These are phyloP conservation scores for Sander vitreus DNA, from an alignment of 2,113 vertebrate genomes.

Conservation along the genomic window DNA sequence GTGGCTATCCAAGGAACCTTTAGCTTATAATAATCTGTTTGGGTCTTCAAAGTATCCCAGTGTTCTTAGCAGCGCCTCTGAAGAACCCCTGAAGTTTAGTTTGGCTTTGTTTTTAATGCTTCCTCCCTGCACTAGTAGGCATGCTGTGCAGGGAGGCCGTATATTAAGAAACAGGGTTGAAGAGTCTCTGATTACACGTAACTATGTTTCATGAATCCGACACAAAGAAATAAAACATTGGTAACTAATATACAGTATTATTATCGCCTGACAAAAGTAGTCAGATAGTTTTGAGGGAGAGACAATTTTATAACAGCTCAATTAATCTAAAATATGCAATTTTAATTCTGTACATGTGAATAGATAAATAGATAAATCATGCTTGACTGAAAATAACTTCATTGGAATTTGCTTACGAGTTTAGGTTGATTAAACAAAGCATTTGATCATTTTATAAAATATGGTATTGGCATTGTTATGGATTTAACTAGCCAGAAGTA, in stretches of 20 bases:
- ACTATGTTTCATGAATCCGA: neutral
- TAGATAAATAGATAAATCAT: neutral
- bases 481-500: neutral
- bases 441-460: too few species aligned
- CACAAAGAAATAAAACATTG: neutral
- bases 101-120: neutral
- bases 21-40: neutral
- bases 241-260: neutral
- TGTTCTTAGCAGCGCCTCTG: neutral
- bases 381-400: neutral
- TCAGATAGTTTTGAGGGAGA: neutral
- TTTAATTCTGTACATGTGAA: neutral
- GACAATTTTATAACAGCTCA: neutral
- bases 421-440: too few species aligned
- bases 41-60: neutral
- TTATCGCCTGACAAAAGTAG: neutral
- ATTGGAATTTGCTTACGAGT: neutral
- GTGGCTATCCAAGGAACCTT: neutral
- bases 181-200: neutral
- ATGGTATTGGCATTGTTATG: neutral
- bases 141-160: neutral
- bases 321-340: neutral
- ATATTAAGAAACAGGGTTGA: neutral
- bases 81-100: slow-evolving; percentile 20
- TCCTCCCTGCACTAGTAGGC: neutral